Evolutionary conservation across 37 sponge, comb jelly and placozoan genomes (phyloP), one percentile per base, ranked within the genome.

Genomic region (Mnemiopsis leidyi): DNA sequence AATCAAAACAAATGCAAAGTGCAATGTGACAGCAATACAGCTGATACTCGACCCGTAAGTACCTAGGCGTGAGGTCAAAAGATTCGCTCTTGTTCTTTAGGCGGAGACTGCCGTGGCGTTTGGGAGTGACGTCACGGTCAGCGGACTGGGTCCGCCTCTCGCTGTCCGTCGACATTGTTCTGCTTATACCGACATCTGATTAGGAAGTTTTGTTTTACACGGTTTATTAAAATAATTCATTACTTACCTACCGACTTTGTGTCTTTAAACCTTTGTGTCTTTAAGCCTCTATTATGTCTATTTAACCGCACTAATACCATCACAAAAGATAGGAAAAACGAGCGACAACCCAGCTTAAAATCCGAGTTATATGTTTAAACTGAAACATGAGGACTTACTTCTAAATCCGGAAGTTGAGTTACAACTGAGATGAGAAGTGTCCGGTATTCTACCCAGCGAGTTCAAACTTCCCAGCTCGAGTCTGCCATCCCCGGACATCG

Each of bases 61-160:
- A 79, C 82, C 82, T 79, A 9, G 82, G 82, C 3, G 82, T 79
- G 23, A 79, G 37, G 34, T 79, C 82, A 37, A 79, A 33, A 33
- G 82, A 79, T 20, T 79, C 82, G 82, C 82, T 79, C 36, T 79
- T 79, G 82, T 30, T 32, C 36, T 79, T 79, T 36, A 79, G 37
- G 36, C 82, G 34, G 36, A 28, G 36, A 29, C 82, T 79, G 5
- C 82, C 82, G 82, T 79, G 82, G 3, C 82, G 2, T 31, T 32
- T 30, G 3, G 82, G 82, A 16, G 82, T 79, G 0, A 79, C 7
- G 21, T 79, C 82, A 7, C 30, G 5, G 31, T 71, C 75, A 2
- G 21, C 82, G 36, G 82, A 79, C n/a, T 69, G 73, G 2, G 73
- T 69, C 37, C 36, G 28, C 82, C 82, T 30, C 37, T 79, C 82